Base-by-base conservation (phyloP, 2,888 invertebrate species). In the Leptinotarsa haldemani region DNA sequence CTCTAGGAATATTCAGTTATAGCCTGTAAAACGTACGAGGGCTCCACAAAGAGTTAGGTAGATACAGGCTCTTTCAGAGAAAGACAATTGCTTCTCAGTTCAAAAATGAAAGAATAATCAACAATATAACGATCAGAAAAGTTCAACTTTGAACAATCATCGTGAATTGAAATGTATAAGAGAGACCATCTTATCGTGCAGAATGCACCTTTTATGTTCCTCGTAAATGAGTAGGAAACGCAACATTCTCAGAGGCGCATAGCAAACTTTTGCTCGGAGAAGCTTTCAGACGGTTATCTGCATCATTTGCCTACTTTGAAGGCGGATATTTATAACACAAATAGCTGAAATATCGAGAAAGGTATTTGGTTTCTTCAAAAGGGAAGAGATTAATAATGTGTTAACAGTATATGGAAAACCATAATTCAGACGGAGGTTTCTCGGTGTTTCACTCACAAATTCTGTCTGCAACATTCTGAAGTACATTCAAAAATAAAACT, bases 271-370 rank as follows among this genome's bases (percentile, higher is more conserved):
- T 30, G 40, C 53, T 46, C 15, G 30, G 18, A 56, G 53, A 30
- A 67, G 52, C 67, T 67, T 15, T 46, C 52, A 67, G 25, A 25
- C 52, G 67, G 67, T 30, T 67, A 67, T 67, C 52, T 53, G 25
- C 15, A 52, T 53, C 53, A 52, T 22, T 67, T 40, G 25, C 25
- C 46, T 25, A 15, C 13, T 56, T 30, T 67, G 52, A 53, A 20
- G 52, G 56, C 30, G 20, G 52, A 22, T 30, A 53, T 67, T 52
- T 67, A 67, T 67, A 66, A 22, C 13, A 30, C 67, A 40, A 53
- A 67, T 67, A 67, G 53, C 40, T 67, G 4, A n/a, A 67, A 53
- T 53, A 67, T 67, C 53, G 4, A 5, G 16, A 20, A 15, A n/a
- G 25, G 20, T 53, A 40, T 61, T n/a, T 56, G 9, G 56, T 13